A percentile compares a stretch with the other conserved stretches of the same genome.
Conservation (phyloP, 2,113 vertebrate species). For the Odocoileus virginianus region DNA sequence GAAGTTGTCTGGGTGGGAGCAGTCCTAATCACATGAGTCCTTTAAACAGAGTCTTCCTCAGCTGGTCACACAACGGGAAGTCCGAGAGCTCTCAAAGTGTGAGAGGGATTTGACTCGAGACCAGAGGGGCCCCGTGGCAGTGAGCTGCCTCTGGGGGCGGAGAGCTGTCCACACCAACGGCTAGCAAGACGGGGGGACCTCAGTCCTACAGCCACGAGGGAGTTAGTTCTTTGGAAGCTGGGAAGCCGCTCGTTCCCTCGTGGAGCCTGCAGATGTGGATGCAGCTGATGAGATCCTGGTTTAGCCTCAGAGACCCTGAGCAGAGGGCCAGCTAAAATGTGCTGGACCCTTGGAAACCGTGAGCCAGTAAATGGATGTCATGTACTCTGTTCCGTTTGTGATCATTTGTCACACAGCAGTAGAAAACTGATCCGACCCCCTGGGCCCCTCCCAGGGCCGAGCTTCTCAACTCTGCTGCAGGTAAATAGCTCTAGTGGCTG, state of each 20-base stretch:
- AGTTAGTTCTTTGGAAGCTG: background rate
- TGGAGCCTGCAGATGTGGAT: background rate
- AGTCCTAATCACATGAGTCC: background rate
- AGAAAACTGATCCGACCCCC: background rate
- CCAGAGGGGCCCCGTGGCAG: background rate
- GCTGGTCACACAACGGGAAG: background rate
- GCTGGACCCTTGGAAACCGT: background rate
- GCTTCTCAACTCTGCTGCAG: background rate
- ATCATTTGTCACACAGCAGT: too few species aligned
- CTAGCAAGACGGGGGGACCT: background rate
- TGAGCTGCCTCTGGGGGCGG: background rate
- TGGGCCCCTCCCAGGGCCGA: background rate
- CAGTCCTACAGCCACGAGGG: background rate
- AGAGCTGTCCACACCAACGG: background rate
- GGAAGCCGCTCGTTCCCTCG: background rate
- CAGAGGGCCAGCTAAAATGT: background rate
- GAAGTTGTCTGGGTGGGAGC: background rate
- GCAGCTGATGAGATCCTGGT: background rate
- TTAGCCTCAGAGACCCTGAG: background rate
- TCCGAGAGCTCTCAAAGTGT: background rate
- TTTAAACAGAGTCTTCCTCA: background rate
- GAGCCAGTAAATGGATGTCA: background rate
- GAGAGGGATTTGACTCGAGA: background rate
- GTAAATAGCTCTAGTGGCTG: too few species aligned
- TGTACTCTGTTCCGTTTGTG: background rate